phyloP scores from a whole-genome alignment of 2,113 vertebrate species.

The Entosphenus tridentatus region DNA sequence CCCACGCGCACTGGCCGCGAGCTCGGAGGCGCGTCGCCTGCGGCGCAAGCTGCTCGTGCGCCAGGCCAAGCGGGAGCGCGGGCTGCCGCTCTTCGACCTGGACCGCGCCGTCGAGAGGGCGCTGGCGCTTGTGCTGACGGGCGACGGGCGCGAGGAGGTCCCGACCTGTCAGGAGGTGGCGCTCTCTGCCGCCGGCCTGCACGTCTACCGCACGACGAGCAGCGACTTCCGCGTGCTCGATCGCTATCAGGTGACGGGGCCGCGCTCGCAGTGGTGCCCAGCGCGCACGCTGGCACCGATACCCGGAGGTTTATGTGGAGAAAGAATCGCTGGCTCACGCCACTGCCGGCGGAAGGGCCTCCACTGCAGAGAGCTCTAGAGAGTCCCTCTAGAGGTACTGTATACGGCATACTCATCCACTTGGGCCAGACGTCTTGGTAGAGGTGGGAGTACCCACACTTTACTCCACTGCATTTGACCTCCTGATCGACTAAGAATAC shows the following conservation, averaged over 20 bases:
- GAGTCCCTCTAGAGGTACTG: too few relatives aligned
- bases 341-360: too few relatives aligned
- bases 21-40: constrained; percentile 51
- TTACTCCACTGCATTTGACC: too few relatives aligned
- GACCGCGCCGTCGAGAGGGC: constrained; percentile 55
- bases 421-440: too few relatives aligned
- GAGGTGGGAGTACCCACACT: too few relatives aligned
- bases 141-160: constrained; percentile 42
- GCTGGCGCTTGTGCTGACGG: constrained; percentile 52
- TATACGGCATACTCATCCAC: too few relatives aligned
- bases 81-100: constrained; percentile 61
- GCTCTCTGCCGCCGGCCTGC: constrained; percentile 16
- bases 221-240: constrained; percentile 69
- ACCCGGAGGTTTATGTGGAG: too few relatives aligned
- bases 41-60: constrained; percentile 58
- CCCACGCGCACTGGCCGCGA: constrained; percentile 47
- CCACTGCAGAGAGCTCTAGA: too few relatives aligned
- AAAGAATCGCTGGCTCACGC: too few relatives aligned
- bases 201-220: constrained; percentile 41
- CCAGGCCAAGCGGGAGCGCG: constrained; percentile 58
- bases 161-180: constrained; percentile 12
- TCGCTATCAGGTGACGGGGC: constrained; percentile 59
- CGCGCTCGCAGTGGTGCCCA: too few relatives aligned
- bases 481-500: too few relatives aligned
- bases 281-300: too few relatives aligned